Evolutionary conservation across 2,888 invertebrate species (phyloP), one percentile per base, ranked within the genome.

Genomic region (Venusia cambrica): DNA sequence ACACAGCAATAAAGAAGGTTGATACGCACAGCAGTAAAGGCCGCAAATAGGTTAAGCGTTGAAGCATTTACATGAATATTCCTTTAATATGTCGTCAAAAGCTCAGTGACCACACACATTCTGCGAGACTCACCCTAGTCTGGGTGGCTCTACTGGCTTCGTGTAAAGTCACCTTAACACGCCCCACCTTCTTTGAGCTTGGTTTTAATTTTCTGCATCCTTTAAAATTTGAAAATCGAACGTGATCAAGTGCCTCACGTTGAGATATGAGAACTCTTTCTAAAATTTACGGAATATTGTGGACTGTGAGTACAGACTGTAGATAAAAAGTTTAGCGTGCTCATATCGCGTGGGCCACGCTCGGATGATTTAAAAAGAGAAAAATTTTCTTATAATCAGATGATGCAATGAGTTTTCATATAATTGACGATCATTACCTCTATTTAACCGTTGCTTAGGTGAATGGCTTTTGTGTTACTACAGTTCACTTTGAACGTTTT

Each of bases 31-130:
- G 40, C 32, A 34, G 32, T 48, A 44, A 48, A 44, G 9, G 28
- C 32, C 36, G 48, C 51, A 43, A 48, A 53, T 37, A 38, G 48
- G 36, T 31, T 51, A 47, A 51, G 48, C 44, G 36, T 47, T 41
- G 30, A 21, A 32, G 6, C 17, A 26, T 38, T 32, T 27, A 39
- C 42, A 48, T 44, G 40, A 26, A 44, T 38, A 43, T 35, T 28
- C 26, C 45, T 51, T 50, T 48, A 50, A 45, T 43, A 37, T 36
- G 39, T 40, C 34, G 17, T 33, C 26, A 30, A 30, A 21, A 24
- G 28, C 24, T 17, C 27, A 44, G 18, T 39, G 49, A 33, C 57
- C 59, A 54, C 57, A 61, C 49, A 28, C 42, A 31, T 17, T n/a
- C n/a, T 18, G 29, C 9, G 5, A 10, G 6, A 25, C 30, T 30